Base-by-base conservation (phyloP, 2,888 invertebrate genomes). In the Synergus laeviventris region DNA sequence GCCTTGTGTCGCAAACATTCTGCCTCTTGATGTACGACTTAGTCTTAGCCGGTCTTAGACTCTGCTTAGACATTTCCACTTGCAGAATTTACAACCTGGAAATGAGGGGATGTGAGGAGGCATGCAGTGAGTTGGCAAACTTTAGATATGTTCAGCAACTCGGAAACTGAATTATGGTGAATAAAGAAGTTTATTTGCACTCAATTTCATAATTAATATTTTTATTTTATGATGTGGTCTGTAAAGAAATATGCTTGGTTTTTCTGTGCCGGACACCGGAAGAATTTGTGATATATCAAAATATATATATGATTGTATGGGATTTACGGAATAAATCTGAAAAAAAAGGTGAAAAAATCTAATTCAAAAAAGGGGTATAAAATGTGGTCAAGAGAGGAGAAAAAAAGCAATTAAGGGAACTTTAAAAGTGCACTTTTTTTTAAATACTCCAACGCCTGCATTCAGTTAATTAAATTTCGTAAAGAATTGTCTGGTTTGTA, bases 61-160 rank as follows among this genome's bases (percentile, higher is more conserved):
- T 66, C 45, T 49, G 66, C 45, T 70, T 70, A 70, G 70, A 49
- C 70, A 49, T 70, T 70, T 49, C 70, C 24, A 70, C 70, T 45
- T 31, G 70, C 31, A 70, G 70, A 70, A 70, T 70, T 70, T 70
- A 70, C 70, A 70, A 70, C 70, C 70, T 49, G 45, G 49, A 70
- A 70, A 70, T 54, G 70, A 54, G 49, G 31, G 12, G 49, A 70
- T 49, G 66, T 45, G 31, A 14, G 66, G 9, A 45, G 66, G 24
- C 66, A 66, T 66, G n/a, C 66, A 21, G 31, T 45, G 31, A 70
- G 8, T n/a, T 31, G 42, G 24, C 49, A 31, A 70, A 70, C 70
- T 70, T 70, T 36, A n/a, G 49, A 70, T 49, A 49, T 70, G 24
- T 49, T 70, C 2, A n/a, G n/a, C 14, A 70, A 38, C 38, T 62